Percentiles rank a stretch among this genome's conserved stretches.
phyloP scores from a whole-genome alignment of 2,113 vertebrate genomes.

The Ondatra zibethicus region DNA sequence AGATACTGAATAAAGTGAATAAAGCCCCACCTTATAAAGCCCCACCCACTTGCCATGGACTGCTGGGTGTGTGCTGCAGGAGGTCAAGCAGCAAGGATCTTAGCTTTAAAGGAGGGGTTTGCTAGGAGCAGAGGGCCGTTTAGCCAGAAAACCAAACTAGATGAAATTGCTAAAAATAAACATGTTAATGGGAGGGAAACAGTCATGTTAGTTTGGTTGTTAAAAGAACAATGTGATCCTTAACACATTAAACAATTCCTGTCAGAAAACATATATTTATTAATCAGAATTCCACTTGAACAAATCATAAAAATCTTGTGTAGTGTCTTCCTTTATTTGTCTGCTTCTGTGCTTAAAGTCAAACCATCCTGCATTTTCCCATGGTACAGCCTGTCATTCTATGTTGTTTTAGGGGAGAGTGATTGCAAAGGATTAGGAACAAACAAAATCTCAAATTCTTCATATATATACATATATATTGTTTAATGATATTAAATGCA shows the following conservation, averaged over 20 bases:
- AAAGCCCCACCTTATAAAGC: not conserved
- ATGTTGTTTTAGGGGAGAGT: not conserved
- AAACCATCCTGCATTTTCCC: not conserved
- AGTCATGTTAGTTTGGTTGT: slow-evolving; percentile 67
- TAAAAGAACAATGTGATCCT: slow-evolving; percentile 68
- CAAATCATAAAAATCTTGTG: not conserved
- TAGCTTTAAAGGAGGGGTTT: slow-evolving; percentile 45
- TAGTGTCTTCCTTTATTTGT: not conserved
- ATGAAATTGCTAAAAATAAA: slow-evolving; percentile 80
- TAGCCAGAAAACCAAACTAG: slow-evolving; percentile 74
- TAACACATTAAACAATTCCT: slow-evolving; percentile 73
- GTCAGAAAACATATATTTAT: slow-evolving; percentile 77
- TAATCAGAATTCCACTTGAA: slow-evolving; percentile 1
- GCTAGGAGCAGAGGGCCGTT: slow-evolving; percentile 62
- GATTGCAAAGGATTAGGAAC: not conserved
- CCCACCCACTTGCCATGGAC: not conserved
- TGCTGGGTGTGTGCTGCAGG: not conserved
- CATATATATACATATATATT: not conserved
- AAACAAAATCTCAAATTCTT: not conserved
- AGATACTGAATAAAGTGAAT: not conserved
- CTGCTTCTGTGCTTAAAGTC: not conserved
- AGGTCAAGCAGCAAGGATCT: slow-evolving; percentile 5
- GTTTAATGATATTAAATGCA: not conserved
- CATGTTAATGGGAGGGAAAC: slow-evolving; percentile 48
- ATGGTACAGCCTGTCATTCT: not conserved